Evolutionary conservation across 2,888 invertebrate genomes (phyloP).

Genomic region (Lapara coniferarum): DNA sequence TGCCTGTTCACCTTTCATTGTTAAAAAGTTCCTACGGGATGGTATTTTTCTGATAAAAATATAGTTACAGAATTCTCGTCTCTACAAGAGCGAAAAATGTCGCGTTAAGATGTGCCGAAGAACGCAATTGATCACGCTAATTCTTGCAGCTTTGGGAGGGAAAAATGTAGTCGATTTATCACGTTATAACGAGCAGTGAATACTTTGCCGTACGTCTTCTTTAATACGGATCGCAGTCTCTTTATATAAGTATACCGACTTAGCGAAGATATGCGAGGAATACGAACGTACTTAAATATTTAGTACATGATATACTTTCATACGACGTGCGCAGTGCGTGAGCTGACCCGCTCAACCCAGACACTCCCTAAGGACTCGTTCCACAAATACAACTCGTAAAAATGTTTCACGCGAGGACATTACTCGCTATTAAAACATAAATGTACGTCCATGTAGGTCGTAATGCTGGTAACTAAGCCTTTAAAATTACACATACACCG

Average conservation of each 20-base stretch:
- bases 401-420: slow-evolving; percentile 20
- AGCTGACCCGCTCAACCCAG: slow-evolving; percentile 4
- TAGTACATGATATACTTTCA: slow-evolving; percentile 7
- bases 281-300: slow-evolving; percentile 41
- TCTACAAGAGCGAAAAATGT: slow-evolving; percentile 46
- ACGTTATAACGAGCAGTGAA: slow-evolving; percentile 69
- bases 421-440: slow-evolving; percentile 19
- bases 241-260: slow-evolving; percentile 4
- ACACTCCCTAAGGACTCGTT: slow-evolving; percentile 23
- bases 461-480: slow-evolving; percentile 33
- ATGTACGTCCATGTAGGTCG: slow-evolving; percentile 27
- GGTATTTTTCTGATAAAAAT: too few species aligned
- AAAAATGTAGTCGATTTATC: slow-evolving; percentile 78
- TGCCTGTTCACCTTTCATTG: too few species aligned
- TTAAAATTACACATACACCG: background rate
- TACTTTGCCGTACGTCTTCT: slow-evolving; percentile 48
- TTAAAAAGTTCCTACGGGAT: too few species aligned
- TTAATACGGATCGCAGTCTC: slow-evolving; percentile 20
- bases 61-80: too few species aligned
- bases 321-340: background rate
- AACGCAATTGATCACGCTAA: slow-evolving; percentile 79
- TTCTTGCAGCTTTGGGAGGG: slow-evolving; percentile 66
- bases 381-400: slow-evolving; percentile 17
- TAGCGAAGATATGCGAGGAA: slow-evolving; percentile 33
- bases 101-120: slow-evolving; percentile 65